A percentile compares a stretch with the other conserved stretches of the same genome.
Evolutionary conservation across 2,113 vertebrate species (phyloP).

Genomic region (Butorides virescens): DNA sequence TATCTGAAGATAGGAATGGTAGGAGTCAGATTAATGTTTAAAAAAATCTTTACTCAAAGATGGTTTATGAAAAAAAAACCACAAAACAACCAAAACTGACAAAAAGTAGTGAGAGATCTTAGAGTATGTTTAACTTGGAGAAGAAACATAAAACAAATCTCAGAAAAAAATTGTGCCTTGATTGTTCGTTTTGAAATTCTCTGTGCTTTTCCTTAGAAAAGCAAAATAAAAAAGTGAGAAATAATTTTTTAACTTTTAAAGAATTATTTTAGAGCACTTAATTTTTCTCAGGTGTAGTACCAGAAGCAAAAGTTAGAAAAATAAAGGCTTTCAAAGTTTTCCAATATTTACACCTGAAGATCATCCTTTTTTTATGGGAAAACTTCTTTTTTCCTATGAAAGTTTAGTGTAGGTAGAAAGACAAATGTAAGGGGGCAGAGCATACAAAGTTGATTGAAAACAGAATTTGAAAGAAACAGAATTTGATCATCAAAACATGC

Average conservation of each 20-base stretch:
- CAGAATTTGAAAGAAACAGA: background rate
- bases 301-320: background rate
- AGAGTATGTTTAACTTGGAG: background rate
- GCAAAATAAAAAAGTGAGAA: background rate
- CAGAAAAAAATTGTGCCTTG: background rate
- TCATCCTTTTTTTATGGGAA: background rate
- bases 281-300: background rate
- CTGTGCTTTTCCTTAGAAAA: background rate
- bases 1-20: background rate
- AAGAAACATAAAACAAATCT: background rate
- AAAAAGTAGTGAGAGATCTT: background rate
- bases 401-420: background rate
- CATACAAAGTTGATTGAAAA: background rate
- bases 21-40: background rate
- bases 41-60: background rate
- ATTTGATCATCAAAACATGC: background rate
- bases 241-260: background rate
- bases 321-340: background rate
- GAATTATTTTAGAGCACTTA: background rate
- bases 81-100: background rate
- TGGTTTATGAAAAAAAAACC: fast-evolving
- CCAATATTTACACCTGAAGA: background rate
- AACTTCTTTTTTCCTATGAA: background rate
- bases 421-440: background rate
- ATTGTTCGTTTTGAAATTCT: background rate